Percentiles rank a stretch among this genome's conserved stretches.
Evolutionary conservation across 2,113 vertebrate genomes (phyloP).

Genomic region (Plecotus auritus): DNA sequence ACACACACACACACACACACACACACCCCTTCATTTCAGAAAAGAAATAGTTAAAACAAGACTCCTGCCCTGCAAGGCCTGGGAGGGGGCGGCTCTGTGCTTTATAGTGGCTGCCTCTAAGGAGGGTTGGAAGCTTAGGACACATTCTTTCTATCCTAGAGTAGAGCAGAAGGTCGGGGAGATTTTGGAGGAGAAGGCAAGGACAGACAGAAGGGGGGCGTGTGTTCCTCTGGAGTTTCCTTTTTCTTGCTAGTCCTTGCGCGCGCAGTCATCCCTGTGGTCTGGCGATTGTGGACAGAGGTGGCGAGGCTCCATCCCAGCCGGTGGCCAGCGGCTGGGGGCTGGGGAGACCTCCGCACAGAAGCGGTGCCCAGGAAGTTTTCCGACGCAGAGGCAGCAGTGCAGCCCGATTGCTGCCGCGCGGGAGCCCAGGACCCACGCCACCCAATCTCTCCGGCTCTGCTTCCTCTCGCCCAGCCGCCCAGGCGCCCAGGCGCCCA

Average conservation of each 20-base stretch:
- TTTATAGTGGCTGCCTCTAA: constrained; percentile 71
- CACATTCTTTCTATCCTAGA: neutral
- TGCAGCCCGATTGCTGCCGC: neutral
- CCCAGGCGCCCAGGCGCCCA: too few species aligned
- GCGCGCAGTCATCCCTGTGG: constrained; percentile 46
- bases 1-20: too few species aligned
- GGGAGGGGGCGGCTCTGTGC: constrained; percentile 74
- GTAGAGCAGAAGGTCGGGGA: constrained; percentile 80
- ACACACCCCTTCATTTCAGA: constrained; percentile 43
- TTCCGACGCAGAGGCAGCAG: neutral
- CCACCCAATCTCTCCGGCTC: neutral
- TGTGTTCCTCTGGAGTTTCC: constrained; percentile 67
- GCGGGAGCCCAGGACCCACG: neutral
- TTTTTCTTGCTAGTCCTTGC: constrained; percentile 32
- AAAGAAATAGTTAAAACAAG: constrained; percentile 81
- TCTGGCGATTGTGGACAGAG: constrained; percentile 73
- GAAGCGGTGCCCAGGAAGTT: constrained; percentile 68
- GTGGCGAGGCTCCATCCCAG: constrained; percentile 89
- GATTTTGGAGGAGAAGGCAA: constrained; percentile 67
- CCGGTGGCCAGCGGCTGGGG: constrained; percentile 78
- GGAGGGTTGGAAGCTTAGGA: constrained; percentile 79
- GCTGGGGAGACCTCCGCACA: constrained; percentile 80
- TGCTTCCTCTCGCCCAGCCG: neutral
- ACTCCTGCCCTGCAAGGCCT: constrained; percentile 65
- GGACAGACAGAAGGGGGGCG: constrained; percentile 65